These are phyloP conservation scores for Drosophila putrida DNA, from an alignment of 2,888 invertebrate genomes.

Conservation along the genomic window DNA sequence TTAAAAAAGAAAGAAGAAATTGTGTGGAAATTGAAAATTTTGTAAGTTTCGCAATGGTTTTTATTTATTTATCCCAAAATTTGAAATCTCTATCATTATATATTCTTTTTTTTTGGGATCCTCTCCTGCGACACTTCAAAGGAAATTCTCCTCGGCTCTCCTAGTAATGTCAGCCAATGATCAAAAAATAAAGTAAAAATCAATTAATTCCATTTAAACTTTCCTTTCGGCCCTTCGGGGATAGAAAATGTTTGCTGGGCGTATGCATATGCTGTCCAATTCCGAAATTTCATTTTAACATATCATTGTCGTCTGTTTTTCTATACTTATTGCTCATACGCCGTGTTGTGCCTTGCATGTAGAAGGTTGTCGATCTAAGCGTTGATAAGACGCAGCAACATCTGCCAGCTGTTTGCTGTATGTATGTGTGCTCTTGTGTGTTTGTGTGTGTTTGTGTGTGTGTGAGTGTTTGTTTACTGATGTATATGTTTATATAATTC, in stretches of 20 bases:
- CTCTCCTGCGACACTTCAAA: too few relatives aligned
- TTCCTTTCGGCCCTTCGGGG: too few relatives aligned
- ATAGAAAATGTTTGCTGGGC: too few relatives aligned
- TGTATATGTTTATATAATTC: constrained; percentile 71
- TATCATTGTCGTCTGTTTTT: constrained; percentile 18
- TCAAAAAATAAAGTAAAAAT: too few relatives aligned
- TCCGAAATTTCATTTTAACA: background rate
- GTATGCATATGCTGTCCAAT: constrained; percentile 16
- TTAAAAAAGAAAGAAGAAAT: too few relatives aligned
- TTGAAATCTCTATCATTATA: too few relatives aligned
- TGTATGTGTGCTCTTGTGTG: constrained; percentile 6
- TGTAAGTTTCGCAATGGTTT: constrained; percentile 86
- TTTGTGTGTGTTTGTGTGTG: constrained; percentile 11
- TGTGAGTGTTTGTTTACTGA: constrained; percentile 43
- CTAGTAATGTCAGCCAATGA: too few relatives aligned
- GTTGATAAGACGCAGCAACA: constrained; percentile 71
- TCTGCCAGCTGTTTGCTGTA: constrained; percentile 50
- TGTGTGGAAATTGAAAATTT: constrained; percentile 19
- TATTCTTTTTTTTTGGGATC: too few relatives aligned
- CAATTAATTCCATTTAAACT: too few relatives aligned
- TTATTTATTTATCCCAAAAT: too few relatives aligned
- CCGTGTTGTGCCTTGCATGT: constrained; percentile 44
- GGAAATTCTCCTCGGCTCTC: too few relatives aligned
- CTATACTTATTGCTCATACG: constrained; percentile 56
- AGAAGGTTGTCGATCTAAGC: constrained; percentile 61